phyloP scores from a whole-genome alignment of 2,888 invertebrate species.

The Tuta absoluta region DNA sequence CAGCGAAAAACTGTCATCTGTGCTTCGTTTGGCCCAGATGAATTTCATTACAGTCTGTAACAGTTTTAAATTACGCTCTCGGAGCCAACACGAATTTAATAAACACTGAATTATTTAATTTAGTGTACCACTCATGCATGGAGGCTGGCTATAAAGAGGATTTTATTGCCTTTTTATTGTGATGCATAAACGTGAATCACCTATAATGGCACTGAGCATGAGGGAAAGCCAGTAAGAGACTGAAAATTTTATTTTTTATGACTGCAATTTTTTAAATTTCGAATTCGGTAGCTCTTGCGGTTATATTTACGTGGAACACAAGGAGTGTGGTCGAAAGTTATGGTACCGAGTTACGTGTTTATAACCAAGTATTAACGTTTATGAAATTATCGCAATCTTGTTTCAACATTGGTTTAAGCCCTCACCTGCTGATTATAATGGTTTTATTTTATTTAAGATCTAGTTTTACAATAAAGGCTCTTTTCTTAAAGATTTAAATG shows the following conservation, averaged over 20 bases:
- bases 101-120: slow-evolving; percentile 78
- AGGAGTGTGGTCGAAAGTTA: not conserved
- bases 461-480: too few species aligned
- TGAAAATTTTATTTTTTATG: slow-evolving; percentile 6
- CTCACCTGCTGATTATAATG: too few species aligned
- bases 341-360: not conserved
- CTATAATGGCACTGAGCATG: slow-evolving; percentile 35
- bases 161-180: slow-evolving; percentile 79
- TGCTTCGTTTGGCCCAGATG: slow-evolving; percentile 48
- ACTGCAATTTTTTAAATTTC: slow-evolving; percentile 3
- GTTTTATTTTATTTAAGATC: too few species aligned
- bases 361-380: not conserved
- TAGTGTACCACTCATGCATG: slow-evolving; percentile 70
- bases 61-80: slow-evolving; percentile 67
- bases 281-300: slow-evolving; percentile 9
- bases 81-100: slow-evolving; percentile 76
- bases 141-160: slow-evolving; percentile 75
- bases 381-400: not conserved
- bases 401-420: too few species aligned
- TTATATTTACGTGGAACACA: not conserved
- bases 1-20: slow-evolving; percentile 46
- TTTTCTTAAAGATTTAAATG: too few species aligned
- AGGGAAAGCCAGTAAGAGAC: slow-evolving; percentile 27
- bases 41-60: slow-evolving; percentile 59
- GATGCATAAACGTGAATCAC: slow-evolving; percentile 78